Percentiles rank a stretch among this genome's conserved stretches.
Evolutionary conservation across 2,797 vertebrate species (phyloP).

Genomic region (Paguma larvata): DNA sequence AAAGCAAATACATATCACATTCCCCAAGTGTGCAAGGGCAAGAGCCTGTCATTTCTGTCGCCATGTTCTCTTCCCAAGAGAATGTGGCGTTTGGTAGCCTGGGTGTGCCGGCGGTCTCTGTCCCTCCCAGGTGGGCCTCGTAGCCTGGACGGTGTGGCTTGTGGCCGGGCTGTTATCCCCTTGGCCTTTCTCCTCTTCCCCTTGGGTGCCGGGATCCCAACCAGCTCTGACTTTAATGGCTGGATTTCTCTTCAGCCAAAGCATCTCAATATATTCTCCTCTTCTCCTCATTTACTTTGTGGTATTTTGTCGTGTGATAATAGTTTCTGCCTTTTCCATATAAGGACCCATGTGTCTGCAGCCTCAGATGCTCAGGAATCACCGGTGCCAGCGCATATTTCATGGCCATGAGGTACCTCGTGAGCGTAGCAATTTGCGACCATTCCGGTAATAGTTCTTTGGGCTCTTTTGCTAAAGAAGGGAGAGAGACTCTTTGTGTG

Average conservation of each 20-base stretch:
- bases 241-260: neutral
- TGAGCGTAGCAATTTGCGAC: neutral
- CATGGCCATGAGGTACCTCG: neutral
- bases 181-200: neutral
- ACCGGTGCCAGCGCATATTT: neutral
- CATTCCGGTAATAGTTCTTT: neutral
- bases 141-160: fast-evolving
- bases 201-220: neutral
- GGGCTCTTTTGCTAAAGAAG: constrained; percentile 49
- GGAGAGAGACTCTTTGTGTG: neutral
- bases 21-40: neutral
- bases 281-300: constrained; percentile 3
- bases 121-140: fast-evolving
- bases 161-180: neutral
- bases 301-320: constrained; percentile 65
- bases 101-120: neutral
- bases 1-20: neutral
- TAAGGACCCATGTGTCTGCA: constrained; percentile 62
- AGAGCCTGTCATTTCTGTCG: neutral
- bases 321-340: constrained; percentile 71
- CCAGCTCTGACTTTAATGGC: neutral
- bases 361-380: constrained; percentile 34
- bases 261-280: neutral
- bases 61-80: neutral
- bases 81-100: neutral